Conservation (phyloP, 1,140 invertebrate species). For the Procambarus virginalis region DNA sequence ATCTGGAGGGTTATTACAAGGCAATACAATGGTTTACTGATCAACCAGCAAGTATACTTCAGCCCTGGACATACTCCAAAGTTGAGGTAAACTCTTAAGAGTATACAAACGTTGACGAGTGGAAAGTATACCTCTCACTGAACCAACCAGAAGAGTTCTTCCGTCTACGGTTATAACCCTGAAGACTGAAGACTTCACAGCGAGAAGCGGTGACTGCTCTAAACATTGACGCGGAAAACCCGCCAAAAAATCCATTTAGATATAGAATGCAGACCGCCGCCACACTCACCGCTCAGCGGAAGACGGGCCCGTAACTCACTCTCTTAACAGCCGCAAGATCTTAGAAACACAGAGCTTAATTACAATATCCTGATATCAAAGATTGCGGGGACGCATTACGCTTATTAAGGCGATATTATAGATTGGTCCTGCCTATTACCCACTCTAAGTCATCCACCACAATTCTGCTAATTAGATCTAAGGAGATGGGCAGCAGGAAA, state of each 20-base stretch:
- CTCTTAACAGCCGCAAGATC: constrained; percentile 24
- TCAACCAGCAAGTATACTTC: too few species aligned
- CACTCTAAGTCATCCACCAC: constrained; percentile 39
- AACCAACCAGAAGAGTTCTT: too few species aligned
- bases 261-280: neutral
- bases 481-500: neutral
- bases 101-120: too few species aligned
- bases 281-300: constrained; percentile 5
- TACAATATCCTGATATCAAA: constrained; percentile 49
- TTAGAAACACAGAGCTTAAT: constrained; percentile 31
- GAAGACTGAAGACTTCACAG: too few species aligned
- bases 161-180: too few species aligned
- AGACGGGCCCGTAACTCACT: neutral
- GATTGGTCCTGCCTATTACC: constrained; percentile 46
- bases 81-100: too few species aligned
- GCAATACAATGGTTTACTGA: too few species aligned
- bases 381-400: constrained; percentile 36
- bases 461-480: constrained; percentile 31
- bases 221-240: neutral
- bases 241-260: neutral
- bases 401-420: constrained; percentile 43
- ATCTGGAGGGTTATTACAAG: too few species aligned
- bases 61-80: too few species aligned
- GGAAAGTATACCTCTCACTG: too few species aligned
- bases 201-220: too few species aligned